Evolutionary conservation across 1,140 invertebrate species (phyloP).

Genomic region (Saccostrea cuccullata): DNA sequence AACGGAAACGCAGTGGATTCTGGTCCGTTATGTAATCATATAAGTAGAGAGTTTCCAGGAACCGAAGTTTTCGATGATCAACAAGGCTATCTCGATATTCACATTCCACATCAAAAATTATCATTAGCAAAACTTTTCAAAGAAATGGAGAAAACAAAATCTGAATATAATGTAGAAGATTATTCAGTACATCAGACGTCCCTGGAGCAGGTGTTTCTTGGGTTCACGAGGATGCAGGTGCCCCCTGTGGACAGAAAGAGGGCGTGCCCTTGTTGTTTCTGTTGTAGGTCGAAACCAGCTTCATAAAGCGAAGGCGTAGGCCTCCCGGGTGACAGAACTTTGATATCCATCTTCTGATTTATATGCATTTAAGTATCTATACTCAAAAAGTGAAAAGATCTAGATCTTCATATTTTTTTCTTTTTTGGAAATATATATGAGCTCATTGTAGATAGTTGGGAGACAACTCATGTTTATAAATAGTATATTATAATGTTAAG

Average conservation of each 20-base stretch:
- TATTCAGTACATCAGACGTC: slow-evolving; percentile 88
- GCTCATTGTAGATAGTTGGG: too few relatives aligned
- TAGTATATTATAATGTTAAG: too few relatives aligned
- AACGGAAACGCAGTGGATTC: slow-evolving; percentile 34
- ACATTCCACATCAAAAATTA: slow-evolving; percentile 76
- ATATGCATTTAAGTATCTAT: too few relatives aligned
- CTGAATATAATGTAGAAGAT: slow-evolving; percentile 83
- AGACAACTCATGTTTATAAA: too few relatives aligned
- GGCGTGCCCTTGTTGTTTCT: neutral
- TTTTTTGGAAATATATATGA: too few relatives aligned
- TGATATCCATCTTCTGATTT: too few relatives aligned
- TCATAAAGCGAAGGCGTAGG: too few relatives aligned
- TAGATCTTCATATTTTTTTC: too few relatives aligned
- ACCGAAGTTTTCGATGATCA: slow-evolving; percentile 84
- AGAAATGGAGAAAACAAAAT: slow-evolving; percentile 80
- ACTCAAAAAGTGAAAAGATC: too few relatives aligned
- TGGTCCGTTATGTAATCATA: slow-evolving; percentile 49
- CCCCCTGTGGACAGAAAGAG: slow-evolving; percentile 50
- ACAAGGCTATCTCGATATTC: slow-evolving; percentile 82
- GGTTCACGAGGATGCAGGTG: slow-evolving; percentile 78
- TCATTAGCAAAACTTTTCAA: slow-evolving; percentile 83
- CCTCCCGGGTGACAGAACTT: too few relatives aligned
- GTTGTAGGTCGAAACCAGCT: neutral
- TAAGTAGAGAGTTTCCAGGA: slow-evolving; percentile 56
- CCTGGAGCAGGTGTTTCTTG: slow-evolving; percentile 85